Evolutionary conservation across 2,113 vertebrate genomes (phyloP).

Genomic region (Okapia johnstoni): DNA sequence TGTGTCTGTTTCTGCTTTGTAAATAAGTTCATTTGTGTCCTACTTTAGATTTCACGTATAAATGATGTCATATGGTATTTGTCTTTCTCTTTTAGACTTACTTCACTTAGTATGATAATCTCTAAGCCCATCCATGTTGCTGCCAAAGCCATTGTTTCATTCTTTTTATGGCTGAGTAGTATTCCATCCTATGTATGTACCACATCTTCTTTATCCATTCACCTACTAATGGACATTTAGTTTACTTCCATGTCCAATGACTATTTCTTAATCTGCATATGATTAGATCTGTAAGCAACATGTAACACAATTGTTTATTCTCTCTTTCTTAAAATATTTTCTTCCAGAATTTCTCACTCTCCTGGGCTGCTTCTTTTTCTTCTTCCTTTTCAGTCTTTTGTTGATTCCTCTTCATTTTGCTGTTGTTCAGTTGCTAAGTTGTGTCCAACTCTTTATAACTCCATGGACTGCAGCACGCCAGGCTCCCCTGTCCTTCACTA

Average conservation of each 20-base stretch:
- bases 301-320: background rate
- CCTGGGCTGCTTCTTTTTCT: background rate
- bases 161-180: background rate
- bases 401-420: background rate
- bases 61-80: background rate
- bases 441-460: background rate
- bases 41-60: background rate
- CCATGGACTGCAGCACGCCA: background rate
- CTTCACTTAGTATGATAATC: background rate
- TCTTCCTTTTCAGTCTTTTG: background rate
- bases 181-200: background rate
- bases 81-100: background rate
- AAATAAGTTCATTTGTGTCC: background rate
- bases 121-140: background rate
- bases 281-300: background rate
- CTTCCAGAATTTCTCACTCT: background rate
- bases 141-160: background rate
- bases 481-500: background rate
- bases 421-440: background rate
- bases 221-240: background rate
- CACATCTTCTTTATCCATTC: background rate
- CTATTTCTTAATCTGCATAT: background rate
- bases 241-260: background rate
- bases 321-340: background rate
- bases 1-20: background rate